These are phyloP conservation scores for Frankliniella fusca DNA, from an alignment of 2,888 invertebrate genomes.

Conservation along the genomic window DNA sequence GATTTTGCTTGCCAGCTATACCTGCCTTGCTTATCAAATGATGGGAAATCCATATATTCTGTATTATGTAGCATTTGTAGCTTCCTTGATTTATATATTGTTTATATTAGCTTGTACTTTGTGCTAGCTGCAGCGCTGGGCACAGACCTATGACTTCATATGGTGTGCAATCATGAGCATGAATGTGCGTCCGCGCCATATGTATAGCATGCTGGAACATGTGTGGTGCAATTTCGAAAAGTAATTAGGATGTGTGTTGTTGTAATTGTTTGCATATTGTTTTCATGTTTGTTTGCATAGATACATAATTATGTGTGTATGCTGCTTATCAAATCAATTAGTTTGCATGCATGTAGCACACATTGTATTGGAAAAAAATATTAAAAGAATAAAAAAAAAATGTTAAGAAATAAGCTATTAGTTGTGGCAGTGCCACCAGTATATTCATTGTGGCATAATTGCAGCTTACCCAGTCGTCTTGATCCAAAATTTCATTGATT, in stretches of 20 bases:
- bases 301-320: not conserved
- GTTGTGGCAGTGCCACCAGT: constrained; percentile 21
- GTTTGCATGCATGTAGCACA: constrained; percentile 24
- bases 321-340: not conserved
- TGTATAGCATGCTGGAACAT: constrained; percentile 24
- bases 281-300: not conserved
- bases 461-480: not conserved
- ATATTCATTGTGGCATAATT: constrained; percentile 17
- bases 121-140: not conserved
- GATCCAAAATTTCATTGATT: not conserved
- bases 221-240: constrained; percentile 17
- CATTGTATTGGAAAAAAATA: constrained; percentile 20
- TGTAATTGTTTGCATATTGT: not conserved
- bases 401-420: not conserved
- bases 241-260: constrained; percentile 2
- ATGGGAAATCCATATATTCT: not conserved
- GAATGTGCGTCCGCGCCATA: constrained; percentile 13
- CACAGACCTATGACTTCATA: not conserved
- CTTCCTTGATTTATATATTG: not conserved
- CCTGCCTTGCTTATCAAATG: constrained; percentile 9
- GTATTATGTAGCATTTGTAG: constrained; percentile 14
- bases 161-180: constrained; percentile 21
- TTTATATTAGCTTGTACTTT: constrained; percentile 8
- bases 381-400: not conserved
- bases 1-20: not conserved